Percentiles rank a stretch among this genome's conserved stretches.
Conservation (phyloP, 2,797 vertebrate species). For the Phataginus tetradactyla region DNA sequence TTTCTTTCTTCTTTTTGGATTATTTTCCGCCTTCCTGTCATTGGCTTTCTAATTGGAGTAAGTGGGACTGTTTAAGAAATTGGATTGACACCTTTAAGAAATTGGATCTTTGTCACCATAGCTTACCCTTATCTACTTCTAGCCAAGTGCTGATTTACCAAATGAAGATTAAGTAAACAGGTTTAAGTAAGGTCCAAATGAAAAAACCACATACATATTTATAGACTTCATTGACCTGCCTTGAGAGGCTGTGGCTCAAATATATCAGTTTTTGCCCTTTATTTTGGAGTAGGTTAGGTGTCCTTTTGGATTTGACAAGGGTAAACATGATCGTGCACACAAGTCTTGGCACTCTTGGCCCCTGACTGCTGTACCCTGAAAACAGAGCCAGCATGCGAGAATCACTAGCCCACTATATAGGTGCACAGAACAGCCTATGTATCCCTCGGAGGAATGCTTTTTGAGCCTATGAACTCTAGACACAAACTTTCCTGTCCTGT, state of each 20-base stretch:
- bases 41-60: not conserved
- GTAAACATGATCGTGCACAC: not conserved
- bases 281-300: not conserved
- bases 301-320: not conserved
- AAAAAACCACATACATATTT: not conserved
- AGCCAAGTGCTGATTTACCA: not conserved
- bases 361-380: not conserved
- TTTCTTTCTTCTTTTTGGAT: not conserved
- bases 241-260: not conserved
- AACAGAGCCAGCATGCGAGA: not conserved
- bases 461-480: not conserved
- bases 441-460: not conserved
- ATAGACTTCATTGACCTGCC: not conserved
- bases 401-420: not conserved
- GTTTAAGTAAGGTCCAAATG: not conserved
- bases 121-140: not conserved
- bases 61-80: not conserved
- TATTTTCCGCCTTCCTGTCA: not conserved
- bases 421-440: not conserved
- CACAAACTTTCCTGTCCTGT: not conserved
- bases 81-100: not conserved
- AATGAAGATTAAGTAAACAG: not conserved
- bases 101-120: not conserved
- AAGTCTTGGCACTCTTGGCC: not conserved
- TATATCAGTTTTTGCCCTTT: not conserved